phyloP scores from a whole-genome alignment of 2,797 vertebrate species.

The Pogoniulus pusillus region DNA sequence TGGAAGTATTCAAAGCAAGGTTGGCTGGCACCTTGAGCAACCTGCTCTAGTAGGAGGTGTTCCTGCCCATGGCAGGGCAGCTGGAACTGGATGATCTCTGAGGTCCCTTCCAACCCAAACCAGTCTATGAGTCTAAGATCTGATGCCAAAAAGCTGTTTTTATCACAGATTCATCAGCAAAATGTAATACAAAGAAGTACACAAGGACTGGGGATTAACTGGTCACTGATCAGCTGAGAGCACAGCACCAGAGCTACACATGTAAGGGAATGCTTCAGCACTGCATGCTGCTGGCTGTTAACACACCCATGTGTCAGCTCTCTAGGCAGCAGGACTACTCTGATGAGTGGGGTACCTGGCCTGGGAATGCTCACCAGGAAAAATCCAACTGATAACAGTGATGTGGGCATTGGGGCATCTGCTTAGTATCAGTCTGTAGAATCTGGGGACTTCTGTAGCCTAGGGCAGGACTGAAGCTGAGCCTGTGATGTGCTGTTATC shows the following conservation, averaged over 20 bases:
- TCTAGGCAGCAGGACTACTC: background rate
- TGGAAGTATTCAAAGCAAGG: too few species aligned
- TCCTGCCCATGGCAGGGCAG: too few species aligned
- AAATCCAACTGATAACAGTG: background rate
- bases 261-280: background rate
- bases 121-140: too few species aligned
- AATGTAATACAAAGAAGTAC: too few species aligned
- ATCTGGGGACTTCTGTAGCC: background rate
- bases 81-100: too few species aligned
- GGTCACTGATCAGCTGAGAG: background rate
- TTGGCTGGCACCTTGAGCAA: too few species aligned
- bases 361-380: background rate
- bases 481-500: conserved; percentile 75
- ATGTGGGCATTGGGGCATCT: background rate
- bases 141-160: too few species aligned
- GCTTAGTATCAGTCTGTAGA: background rate
- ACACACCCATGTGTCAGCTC: background rate
- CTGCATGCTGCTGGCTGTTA: background rate
- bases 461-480: background rate
- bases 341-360: background rate
- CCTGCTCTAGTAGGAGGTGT: too few species aligned
- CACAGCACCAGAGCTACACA: background rate
- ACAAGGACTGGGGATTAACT: background rate
- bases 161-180: too few species aligned
- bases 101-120: too few species aligned